Percentiles rank a stretch among this genome's conserved stretches.
phyloP scores from a whole-genome alignment of 2,113 vertebrate species.

The Pimephales promelas region DNA sequence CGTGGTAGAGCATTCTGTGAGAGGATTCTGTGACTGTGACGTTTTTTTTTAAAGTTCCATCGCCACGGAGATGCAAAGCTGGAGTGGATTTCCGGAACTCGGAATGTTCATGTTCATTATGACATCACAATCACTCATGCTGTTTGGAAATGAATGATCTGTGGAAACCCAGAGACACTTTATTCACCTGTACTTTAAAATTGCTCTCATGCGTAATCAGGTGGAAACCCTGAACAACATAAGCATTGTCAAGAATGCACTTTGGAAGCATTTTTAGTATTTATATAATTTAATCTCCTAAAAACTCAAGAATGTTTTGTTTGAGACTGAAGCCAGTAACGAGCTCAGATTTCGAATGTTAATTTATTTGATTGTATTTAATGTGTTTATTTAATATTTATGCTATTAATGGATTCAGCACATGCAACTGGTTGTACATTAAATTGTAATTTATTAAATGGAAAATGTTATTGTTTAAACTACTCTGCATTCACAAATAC shows the following conservation, averaged over 20 bases:
- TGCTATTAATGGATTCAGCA: neutral
- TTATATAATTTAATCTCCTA: neutral
- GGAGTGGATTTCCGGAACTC: neutral
- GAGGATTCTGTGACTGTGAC: neutral
- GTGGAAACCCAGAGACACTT: constrained; percentile 1
- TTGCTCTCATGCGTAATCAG: neutral
- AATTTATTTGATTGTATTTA: constrained; percentile 22
- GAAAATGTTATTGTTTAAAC: neutral
- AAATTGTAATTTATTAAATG: constrained; percentile 32
- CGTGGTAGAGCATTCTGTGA: constrained; percentile 70
- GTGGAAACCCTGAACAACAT: neutral
- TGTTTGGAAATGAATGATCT: neutral
- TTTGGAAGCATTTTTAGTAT: constrained; percentile 28
- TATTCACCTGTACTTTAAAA: neutral
- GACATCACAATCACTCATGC: neutral
- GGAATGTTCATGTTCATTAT: neutral
- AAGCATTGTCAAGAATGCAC: constrained; percentile 19
- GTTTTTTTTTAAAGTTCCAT: neutral
- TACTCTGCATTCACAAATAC: constrained; percentile 41
- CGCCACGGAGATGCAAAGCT: neutral
- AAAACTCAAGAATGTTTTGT: neutral
- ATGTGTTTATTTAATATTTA: constrained; percentile 36
- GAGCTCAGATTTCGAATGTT: neutral
- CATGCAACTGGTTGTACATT: constrained; percentile 16
- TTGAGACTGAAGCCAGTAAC: neutral